These are phyloP conservation scores for Acropternis orthonyx DNA, from an alignment of 2,797 vertebrate genomes.

Conservation along the genomic window DNA sequence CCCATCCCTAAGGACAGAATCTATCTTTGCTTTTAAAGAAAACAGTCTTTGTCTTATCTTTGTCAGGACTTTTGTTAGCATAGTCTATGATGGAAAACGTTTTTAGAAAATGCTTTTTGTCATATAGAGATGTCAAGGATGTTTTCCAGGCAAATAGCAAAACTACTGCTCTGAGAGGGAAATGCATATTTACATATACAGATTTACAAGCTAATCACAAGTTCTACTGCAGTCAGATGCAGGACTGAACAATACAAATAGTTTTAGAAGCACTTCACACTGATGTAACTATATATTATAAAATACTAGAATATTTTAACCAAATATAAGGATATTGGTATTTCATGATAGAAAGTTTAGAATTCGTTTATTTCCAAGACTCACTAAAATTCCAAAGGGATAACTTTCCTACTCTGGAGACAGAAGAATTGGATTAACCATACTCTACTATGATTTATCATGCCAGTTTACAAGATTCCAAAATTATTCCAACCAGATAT, in stretches of 20 bases:
- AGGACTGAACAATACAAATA: not conserved
- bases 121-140: not conserved
- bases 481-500: not conserved
- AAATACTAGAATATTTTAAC: not conserved
- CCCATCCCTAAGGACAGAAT: not conserved
- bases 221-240: not conserved
- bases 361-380: not conserved
- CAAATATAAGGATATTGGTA: not conserved
- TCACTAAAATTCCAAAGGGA: not conserved
- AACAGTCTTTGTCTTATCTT: not conserved
- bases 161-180: not conserved
- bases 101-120: not conserved
- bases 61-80: not conserved
- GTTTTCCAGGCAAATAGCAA: not conserved
- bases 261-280: not conserved
- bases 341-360: not conserved
- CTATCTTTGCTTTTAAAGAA: not conserved
- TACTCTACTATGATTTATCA: not conserved
- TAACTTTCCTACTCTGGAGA: not conserved
- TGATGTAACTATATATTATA: not conserved
- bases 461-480: not conserved
- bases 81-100: not conserved
- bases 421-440: not conserved
- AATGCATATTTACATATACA: not conserved
- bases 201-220: not conserved